Evolutionary conservation across 2,113 vertebrate genomes (phyloP).

Genomic region (Burhinus oedicnemus): DNA sequence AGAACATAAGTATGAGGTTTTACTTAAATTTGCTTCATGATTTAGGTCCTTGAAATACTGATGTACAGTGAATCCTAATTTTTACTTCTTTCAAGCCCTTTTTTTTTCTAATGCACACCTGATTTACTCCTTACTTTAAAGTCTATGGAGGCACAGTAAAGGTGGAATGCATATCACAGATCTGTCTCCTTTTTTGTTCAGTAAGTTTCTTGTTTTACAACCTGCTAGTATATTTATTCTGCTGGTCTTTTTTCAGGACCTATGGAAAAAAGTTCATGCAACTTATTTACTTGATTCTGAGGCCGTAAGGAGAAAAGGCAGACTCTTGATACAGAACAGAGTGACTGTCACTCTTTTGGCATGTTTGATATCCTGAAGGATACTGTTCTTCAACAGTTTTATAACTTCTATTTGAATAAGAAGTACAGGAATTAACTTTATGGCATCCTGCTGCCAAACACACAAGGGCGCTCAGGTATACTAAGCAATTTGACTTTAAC

Average conservation of each 20-base stretch:
- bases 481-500: not conserved
- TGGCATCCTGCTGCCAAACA: not conserved
- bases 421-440: not conserved
- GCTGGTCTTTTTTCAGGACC: not conserved
- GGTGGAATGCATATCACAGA: too few relatives aligned
- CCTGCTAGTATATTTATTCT: not conserved
- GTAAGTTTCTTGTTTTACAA: not conserved
- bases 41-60: not conserved
- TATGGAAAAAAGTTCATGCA: not conserved
- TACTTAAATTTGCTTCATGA: not conserved
- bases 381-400: not conserved
- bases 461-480: rapidly evolving
- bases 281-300: not conserved
- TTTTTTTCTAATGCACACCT: not conserved
- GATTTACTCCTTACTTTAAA: not conserved
- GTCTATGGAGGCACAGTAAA: not conserved
- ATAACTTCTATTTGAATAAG: not conserved
- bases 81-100: not conserved
- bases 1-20: not conserved
- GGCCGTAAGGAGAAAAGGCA: not conserved
- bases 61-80: not conserved
- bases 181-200: not conserved
- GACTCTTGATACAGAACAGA: not conserved
- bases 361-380: not conserved
- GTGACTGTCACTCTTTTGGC: not conserved